These are phyloP conservation scores for Camelus dromedarius DNA, from an alignment of 2,113 vertebrate genomes.

Conservation along the genomic window DNA sequence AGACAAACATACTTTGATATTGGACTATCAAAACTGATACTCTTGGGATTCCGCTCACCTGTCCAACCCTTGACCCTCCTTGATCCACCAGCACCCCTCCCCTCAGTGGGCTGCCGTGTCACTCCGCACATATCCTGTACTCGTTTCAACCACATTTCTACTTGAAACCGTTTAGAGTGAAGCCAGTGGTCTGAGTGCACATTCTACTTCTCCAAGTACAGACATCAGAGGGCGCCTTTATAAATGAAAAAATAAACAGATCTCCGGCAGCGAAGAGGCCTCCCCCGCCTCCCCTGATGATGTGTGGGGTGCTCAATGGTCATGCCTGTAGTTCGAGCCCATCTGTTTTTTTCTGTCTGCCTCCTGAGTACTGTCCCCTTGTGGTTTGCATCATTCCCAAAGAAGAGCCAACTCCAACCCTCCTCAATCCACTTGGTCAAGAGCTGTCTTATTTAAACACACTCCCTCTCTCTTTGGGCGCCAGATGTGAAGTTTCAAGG, in stretches of 20 bases:
- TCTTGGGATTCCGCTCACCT: not conserved
- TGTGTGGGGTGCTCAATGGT: slow-evolving; percentile 24
- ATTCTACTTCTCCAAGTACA: slow-evolving; percentile 9
- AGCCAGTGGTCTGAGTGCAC: slow-evolving; percentile 7
- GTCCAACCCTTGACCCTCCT: not conserved
- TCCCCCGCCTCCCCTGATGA: not conserved
- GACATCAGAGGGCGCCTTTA: slow-evolving; percentile 33
- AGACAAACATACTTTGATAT: not conserved
- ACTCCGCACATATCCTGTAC: not conserved
- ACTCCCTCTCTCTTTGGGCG: slow-evolving; percentile 54
- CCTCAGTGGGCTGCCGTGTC: not conserved
- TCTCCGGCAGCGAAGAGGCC: not conserved
- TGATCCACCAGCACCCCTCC: not conserved
- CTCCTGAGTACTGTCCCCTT: slow-evolving; percentile 58
- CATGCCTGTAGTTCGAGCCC: slow-evolving; percentile 55
- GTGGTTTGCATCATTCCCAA: slow-evolving; percentile 73
- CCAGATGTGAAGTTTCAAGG: slow-evolving; percentile 81
- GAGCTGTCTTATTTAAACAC: slow-evolving; percentile 76
- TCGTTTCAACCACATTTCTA: not conserved
- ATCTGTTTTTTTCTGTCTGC: slow-evolving; percentile 72
- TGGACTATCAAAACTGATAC: not conserved
- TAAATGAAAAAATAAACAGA: slow-evolving; percentile 46
- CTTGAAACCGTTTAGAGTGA: not conserved
- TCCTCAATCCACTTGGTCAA: slow-evolving; percentile 64
- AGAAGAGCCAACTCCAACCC: slow-evolving; percentile 62